Evolutionary conservation across 2,888 invertebrate species (phyloP).

Genomic region (Melolontha melolontha): DNA sequence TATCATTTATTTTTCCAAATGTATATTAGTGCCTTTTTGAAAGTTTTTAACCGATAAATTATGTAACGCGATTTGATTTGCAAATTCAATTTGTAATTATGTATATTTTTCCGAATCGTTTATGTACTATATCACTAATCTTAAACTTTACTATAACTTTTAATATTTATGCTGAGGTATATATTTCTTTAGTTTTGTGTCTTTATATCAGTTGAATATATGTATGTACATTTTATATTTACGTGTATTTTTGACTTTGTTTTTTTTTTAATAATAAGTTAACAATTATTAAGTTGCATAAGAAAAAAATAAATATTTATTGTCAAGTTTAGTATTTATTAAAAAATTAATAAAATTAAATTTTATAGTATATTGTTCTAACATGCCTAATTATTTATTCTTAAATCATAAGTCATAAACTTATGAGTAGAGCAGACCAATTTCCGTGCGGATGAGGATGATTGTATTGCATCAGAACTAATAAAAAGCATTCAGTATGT

Average conservation of each 20-base stretch:
- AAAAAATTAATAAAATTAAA: not conserved
- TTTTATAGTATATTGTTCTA: not conserved
- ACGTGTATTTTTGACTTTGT: conserved; percentile 12
- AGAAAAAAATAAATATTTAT: conserved; percentile 35
- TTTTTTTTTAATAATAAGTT: conserved; percentile 18
- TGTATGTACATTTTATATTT: conserved; percentile 30
- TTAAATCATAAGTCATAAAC: no score
- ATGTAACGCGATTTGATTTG: conserved; percentile 17
- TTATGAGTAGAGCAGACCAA: no score
- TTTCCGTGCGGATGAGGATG: no score
- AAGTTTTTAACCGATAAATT: conserved; percentile 31
- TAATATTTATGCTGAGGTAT: conserved; percentile 29
- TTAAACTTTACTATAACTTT: conserved; percentile 1
- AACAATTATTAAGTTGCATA: conserved; percentile 13
- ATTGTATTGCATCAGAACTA: no score
- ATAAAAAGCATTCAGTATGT: no score
- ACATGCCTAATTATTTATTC: no score
- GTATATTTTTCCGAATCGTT: conserved; percentile 10
- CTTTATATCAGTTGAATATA: conserved; percentile 15
- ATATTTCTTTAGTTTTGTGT: conserved; percentile 10
- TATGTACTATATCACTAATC: conserved; percentile 1
- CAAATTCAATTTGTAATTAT: conserved; percentile 16
- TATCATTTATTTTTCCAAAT: conserved; percentile 26
- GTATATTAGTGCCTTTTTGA: conserved; percentile 42
- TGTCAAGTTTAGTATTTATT: conserved; percentile 7